phyloP scores from a whole-genome alignment of 2,113 vertebrate genomes.

The Coreoperca whiteheadi region DNA sequence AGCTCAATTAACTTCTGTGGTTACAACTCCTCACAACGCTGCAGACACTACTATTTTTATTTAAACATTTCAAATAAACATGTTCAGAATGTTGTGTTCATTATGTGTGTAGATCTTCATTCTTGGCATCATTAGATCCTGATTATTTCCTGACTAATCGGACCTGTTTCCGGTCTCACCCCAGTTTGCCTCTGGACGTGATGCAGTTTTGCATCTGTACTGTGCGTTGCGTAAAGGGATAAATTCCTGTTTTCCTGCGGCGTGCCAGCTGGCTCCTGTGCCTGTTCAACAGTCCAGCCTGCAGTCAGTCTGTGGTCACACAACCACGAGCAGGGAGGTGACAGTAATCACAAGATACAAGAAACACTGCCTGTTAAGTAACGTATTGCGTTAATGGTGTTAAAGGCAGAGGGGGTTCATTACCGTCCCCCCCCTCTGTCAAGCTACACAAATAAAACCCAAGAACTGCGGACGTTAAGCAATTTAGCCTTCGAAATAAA shows the following conservation, averaged over 20 bases:
- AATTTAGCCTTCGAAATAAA: constrained; percentile 46
- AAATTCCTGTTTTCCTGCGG: constrained; percentile 39
- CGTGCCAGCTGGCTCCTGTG: constrained; percentile 40
- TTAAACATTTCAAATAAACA: background rate
- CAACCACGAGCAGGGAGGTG: background rate
- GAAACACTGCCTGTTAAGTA: background rate
- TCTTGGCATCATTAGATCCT: background rate
- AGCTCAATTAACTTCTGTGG: background rate
- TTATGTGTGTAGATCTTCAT: too few relatives aligned
- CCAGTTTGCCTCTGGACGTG: constrained; percentile 10
- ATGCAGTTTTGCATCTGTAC: constrained; percentile 5
- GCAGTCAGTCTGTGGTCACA: background rate
- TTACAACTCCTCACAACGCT: background rate
- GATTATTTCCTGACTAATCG: background rate
- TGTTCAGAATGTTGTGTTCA: background rate
- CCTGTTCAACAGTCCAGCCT: constrained; percentile 4
- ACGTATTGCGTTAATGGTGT: background rate
- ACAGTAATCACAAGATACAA: background rate
- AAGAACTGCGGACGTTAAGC: constrained; percentile 11
- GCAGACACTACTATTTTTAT: background rate
- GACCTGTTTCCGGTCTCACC: background rate
- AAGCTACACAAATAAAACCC: constrained; percentile 7
- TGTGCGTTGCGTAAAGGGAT: constrained; percentile 17
- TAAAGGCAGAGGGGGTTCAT: background rate
- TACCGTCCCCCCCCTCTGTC: background rate